A percentile compares a stretch with the other conserved stretches of the same genome.
Conservation (phyloP, 2,113 vertebrate genomes). For the Gavialis gangeticus region DNA sequence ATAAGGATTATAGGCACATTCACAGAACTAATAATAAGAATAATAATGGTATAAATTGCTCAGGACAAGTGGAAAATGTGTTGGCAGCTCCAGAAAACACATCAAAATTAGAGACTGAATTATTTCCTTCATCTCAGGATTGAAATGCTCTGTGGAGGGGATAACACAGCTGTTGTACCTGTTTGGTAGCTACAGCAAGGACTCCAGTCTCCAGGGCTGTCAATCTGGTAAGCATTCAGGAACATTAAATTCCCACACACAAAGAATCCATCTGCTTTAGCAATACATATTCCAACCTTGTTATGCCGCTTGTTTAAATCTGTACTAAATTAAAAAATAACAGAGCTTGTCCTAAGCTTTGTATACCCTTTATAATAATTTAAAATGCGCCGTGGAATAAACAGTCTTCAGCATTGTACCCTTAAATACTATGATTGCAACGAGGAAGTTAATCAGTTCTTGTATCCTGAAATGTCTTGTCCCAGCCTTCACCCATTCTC, state of each 20-base stretch:
- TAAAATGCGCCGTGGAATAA: neutral
- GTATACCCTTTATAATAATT: neutral
- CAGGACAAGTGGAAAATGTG: neutral
- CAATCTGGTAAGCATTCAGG: neutral
- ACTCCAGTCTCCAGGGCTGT: neutral
- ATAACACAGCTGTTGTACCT: neutral
- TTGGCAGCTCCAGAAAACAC: neutral
- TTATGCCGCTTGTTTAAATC: neutral
- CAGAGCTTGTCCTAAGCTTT: neutral
- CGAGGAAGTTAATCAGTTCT: neutral
- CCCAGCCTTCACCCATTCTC: no score
- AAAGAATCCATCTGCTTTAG: neutral
- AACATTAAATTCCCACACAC: neutral
- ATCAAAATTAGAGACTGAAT: neutral
- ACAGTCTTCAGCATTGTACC: neutral
- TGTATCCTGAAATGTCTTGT: neutral
- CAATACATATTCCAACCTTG: neutral
- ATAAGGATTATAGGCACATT: rapidly evolving
- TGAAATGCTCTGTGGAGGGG: neutral
- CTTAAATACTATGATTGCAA: neutral
- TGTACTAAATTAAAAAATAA: neutral
- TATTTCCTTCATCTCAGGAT: neutral
- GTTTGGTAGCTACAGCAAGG: neutral
- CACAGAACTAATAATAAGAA: neutral
- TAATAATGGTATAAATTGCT: rapidly evolving